These are phyloP conservation scores for Scalopus aquaticus DNA, from an alignment of 2,113 vertebrate genomes.

Conservation along the genomic window DNA sequence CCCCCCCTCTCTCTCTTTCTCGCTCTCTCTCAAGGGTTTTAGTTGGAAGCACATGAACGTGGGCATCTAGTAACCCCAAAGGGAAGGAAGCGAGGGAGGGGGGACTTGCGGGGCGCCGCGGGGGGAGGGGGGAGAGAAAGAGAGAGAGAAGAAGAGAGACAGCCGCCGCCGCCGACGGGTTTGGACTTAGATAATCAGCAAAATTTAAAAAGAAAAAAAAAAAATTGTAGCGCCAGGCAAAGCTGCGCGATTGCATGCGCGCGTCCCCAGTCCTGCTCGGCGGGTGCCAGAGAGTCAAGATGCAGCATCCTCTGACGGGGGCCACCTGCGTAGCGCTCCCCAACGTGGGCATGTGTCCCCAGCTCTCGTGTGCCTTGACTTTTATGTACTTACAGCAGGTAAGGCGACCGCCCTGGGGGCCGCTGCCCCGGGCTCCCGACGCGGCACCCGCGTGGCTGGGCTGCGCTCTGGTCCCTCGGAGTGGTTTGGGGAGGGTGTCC, in stretches of 20 bases:
- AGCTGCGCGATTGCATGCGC: constrained; percentile 86
- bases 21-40: constrained; percentile 79
- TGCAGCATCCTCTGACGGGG: constrained; percentile 97
- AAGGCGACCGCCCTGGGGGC: constrained; percentile 84
- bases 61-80: constrained; percentile 42
- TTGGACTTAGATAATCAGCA: constrained; percentile 78
- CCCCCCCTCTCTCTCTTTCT: no score
- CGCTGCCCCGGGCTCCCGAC: constrained; percentile 50
- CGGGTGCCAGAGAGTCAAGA: constrained; percentile 88
- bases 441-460: background rate
- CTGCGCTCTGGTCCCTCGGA: background rate
- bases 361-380: constrained; percentile 98
- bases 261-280: constrained; percentile 86
- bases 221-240: constrained; percentile 82
- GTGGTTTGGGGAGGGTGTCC: background rate
- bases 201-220: constrained; percentile 67
- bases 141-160: background rate
- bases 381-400: constrained; percentile 99
- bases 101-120: constrained; percentile 37
- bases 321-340: constrained; percentile 97
- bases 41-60: constrained; percentile 82
- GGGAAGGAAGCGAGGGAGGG: constrained; percentile 29
- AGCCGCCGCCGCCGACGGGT: constrained; percentile 41
- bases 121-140: background rate
- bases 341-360: constrained; percentile 96